Evolutionary conservation across 2,888 invertebrate genomes (phyloP).

Genomic region (Hipparchia semele): DNA sequence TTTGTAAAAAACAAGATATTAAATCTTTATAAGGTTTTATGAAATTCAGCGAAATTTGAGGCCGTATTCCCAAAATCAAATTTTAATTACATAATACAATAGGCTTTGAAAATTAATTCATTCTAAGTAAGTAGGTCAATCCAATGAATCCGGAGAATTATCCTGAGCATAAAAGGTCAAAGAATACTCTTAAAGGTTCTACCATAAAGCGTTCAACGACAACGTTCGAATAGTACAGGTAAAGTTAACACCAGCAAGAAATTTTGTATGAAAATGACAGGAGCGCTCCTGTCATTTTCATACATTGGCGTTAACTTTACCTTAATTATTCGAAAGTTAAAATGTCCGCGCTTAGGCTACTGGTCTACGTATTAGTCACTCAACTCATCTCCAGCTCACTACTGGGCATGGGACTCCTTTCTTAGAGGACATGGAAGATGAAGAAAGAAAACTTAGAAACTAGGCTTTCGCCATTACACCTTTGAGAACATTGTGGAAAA

Average conservation of each 20-base stretch:
- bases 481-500: too few species aligned
- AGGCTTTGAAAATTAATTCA: slow-evolving; percentile 49
- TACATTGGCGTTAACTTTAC: too few species aligned
- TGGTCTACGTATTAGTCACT: not conserved
- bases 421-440: too few species aligned
- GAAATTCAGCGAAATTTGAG: not conserved
- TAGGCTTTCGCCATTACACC: too few species aligned
- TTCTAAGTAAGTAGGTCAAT: slow-evolving; percentile 63
- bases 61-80: not conserved
- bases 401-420: too few species aligned
- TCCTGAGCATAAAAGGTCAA: slow-evolving; percentile 38
- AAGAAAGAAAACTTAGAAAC: too few species aligned
- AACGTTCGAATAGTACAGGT: too few species aligned
- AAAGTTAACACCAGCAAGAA: too few species aligned
- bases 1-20: not conserved
- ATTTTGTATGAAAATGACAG: too few species aligned
- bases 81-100: slow-evolving; percentile 3
- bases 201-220: slow-evolving; percentile 13
- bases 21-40: not conserved
- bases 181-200: slow-evolving; percentile 43
- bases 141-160: slow-evolving; percentile 46
- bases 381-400: too few species aligned
- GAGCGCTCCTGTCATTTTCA: too few species aligned
- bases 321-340: too few species aligned
- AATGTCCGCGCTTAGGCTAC: not conserved